Conservation (phyloP, 2,113 vertebrate species). For the Sardina pilchardus region DNA sequence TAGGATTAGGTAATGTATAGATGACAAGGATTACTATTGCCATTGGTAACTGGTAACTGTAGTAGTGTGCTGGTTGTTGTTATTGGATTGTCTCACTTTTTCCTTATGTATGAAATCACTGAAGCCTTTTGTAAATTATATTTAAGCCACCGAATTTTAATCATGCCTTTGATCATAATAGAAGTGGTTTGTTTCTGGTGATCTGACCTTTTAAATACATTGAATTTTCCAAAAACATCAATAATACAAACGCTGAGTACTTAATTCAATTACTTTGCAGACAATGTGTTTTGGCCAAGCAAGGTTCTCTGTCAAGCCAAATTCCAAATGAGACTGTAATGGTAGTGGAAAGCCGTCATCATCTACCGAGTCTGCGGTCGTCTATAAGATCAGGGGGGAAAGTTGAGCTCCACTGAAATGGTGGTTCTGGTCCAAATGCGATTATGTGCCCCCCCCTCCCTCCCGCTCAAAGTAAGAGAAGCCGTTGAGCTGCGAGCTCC, state of each 20-base stretch:
- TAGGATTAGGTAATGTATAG: conserved; percentile 79
- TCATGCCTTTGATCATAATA: background rate
- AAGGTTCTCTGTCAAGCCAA: background rate
- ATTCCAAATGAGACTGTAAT: background rate
- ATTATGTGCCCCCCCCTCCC: conserved; percentile 15
- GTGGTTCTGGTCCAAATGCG: conserved; percentile 34
- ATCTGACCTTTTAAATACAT: background rate
- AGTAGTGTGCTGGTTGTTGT: background rate
- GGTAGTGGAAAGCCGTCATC: background rate
- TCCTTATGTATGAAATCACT: background rate
- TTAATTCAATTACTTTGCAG: background rate
- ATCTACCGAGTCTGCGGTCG: background rate
- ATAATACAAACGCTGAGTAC: background rate
- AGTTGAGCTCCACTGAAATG: conserved; percentile 45
- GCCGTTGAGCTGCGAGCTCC: conserved; percentile 48
- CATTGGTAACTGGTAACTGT: background rate
- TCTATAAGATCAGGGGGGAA: conserved; percentile 27
- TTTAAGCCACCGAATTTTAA: background rate
- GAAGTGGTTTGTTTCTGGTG: background rate
- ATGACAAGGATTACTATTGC: background rate
- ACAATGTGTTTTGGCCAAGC: background rate
- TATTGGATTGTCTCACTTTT: background rate
- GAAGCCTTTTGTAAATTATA: background rate
- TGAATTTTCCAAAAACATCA: background rate
- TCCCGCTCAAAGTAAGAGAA: conserved; percentile 53